A percentile compares a stretch with the other conserved stretches of the same genome.
Conservation (phyloP, 2,797 vertebrate genomes). For the Steatocranus sp. region DNA sequence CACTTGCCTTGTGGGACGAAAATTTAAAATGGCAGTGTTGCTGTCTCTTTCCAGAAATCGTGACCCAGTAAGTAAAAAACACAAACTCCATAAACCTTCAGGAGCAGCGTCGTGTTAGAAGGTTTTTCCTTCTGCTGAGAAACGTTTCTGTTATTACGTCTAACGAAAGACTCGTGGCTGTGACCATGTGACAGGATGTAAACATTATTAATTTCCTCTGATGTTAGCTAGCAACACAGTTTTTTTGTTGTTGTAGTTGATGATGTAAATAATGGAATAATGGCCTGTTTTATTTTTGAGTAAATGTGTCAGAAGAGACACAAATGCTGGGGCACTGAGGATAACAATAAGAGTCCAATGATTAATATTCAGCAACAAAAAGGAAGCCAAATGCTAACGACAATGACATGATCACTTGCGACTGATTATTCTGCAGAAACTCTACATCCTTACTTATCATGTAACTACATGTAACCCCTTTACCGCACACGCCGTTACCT, state of each 20-base stretch:
- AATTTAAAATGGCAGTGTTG: not conserved
- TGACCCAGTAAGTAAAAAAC: not conserved
- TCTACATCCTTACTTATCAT: not conserved
- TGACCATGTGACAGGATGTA: not conserved
- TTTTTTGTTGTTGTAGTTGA: not conserved
- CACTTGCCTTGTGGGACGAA: not conserved
- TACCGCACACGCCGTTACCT: not conserved
- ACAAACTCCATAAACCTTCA: not conserved
- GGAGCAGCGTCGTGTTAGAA: not conserved
- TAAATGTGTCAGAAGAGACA: not conserved
- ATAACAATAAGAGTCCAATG: fast-evolving
- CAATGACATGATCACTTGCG: fast-evolving
- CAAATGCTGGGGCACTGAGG: fast-evolving
- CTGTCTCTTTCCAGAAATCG: not conserved
- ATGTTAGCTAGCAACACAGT: not conserved
- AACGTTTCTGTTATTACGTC: not conserved
- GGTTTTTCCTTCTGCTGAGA: not conserved
- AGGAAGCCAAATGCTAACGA: not conserved
- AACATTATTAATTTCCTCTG: not conserved
- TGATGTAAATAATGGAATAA: not conserved
- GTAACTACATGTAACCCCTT: not conserved
- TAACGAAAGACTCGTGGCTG: fast-evolving
- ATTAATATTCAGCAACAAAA: not conserved
- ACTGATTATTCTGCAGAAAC: not conserved
- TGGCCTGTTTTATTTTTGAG: not conserved